These are phyloP conservation scores for Natator depressus DNA, from an alignment of 2,113 vertebrate species.

Conservation along the genomic window DNA sequence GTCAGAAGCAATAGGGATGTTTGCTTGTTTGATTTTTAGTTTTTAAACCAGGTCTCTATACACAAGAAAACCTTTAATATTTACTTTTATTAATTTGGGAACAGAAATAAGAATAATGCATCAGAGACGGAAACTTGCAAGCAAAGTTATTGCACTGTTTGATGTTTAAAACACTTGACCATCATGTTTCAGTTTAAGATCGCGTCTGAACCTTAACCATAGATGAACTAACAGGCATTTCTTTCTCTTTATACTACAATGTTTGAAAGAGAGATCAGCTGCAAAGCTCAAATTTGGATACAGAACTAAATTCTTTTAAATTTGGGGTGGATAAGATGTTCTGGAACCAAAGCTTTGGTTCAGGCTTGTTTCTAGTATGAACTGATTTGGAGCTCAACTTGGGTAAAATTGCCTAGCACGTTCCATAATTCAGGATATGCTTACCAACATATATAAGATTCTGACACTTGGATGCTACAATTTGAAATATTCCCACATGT, in stretches of 20 bases:
- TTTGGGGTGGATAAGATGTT: not conserved
- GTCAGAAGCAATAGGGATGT: not conserved
- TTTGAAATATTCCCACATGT: constrained; percentile 50
- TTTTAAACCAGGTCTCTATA: not conserved
- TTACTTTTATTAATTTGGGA: not conserved
- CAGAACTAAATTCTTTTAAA: not conserved
- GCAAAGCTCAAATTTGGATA: not conserved
- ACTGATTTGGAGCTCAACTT: not conserved
- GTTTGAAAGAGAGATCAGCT: too few species aligned
- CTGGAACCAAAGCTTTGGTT: not conserved
- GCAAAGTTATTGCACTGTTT: not conserved
- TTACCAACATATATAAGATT: not conserved
- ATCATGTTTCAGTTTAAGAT: not conserved
- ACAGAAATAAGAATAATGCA: not conserved
- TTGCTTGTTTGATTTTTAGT: too few species aligned
- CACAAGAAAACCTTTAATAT: not conserved
- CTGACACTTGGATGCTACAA: not conserved
- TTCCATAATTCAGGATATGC: not conserved
- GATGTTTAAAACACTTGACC: not conserved
- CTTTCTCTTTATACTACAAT: not conserved
- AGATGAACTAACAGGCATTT: not conserved
- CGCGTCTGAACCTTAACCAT: not conserved
- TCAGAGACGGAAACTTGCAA: not conserved
- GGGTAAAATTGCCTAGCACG: not conserved
- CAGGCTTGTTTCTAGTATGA: not conserved